These are phyloP conservation scores for Mungos mungo DNA, from an alignment of 2,113 vertebrate species.

Conservation along the genomic window DNA sequence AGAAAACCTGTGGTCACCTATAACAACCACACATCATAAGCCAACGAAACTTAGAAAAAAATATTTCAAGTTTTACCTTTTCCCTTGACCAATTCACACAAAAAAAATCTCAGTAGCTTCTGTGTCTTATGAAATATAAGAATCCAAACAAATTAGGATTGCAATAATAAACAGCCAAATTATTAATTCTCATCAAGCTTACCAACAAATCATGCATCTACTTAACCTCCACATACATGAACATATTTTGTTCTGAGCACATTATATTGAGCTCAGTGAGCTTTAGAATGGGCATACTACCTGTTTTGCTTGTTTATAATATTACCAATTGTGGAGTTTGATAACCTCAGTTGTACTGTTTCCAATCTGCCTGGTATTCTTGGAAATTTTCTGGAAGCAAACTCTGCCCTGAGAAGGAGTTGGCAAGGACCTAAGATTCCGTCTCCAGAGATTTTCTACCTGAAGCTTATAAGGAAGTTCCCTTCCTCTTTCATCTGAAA, in stretches of 20 bases:
- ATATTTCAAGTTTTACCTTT: not conserved
- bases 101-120: not conserved
- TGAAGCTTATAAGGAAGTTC: not conserved
- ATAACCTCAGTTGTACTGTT: not conserved
- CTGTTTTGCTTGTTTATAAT: not conserved
- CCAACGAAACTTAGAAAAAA: not conserved
- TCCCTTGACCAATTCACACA: not conserved
- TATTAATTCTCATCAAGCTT: not conserved
- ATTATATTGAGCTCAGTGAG: not conserved
- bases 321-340: not conserved
- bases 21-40: not conserved
- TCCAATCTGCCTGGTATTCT: not conserved
- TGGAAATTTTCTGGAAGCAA: not conserved
- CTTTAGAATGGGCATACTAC: not conserved
- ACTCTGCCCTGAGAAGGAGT: not conserved
- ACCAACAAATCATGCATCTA: not conserved
- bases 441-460: not conserved
- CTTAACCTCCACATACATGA: not conserved
- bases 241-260: not conserved
- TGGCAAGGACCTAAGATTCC: not conserved
- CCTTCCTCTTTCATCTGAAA: not conserved
- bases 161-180: not conserved
- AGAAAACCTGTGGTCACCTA: not conserved
- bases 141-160: not conserved
- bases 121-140: not conserved